Evolutionary conservation across 1,140 invertebrate species (phyloP).

Genomic region (Ceratitis capitata): DNA sequence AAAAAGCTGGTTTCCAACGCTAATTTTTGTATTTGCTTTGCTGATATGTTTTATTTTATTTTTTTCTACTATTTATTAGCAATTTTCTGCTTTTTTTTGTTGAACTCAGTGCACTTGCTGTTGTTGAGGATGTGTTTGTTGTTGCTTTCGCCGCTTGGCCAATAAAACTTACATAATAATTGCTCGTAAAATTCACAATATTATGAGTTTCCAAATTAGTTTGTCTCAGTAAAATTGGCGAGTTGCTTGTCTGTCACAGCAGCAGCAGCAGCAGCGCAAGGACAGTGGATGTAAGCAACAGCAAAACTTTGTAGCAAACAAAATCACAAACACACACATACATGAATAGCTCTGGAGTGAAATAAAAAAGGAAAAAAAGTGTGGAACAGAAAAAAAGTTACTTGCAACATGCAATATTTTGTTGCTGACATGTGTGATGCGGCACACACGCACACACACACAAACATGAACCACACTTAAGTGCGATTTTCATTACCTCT

Average conservation of each 20-base stretch:
- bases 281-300: background rate
- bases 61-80: background rate
- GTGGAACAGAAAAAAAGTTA: background rate
- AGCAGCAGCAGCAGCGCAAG: background rate
- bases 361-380: slow-evolving; percentile 18
- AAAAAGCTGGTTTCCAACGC: slow-evolving; percentile 19
- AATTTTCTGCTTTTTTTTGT: no score
- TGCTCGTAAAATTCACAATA: slow-evolving; percentile 63
- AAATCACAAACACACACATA: background rate
- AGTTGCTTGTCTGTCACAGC: slow-evolving; percentile 6
- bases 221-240: slow-evolving; percentile 47
- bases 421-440: slow-evolving; percentile 49
- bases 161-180: slow-evolving; percentile 66
- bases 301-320: background rate
- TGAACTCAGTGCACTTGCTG: no score
- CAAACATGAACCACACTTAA: background rate
- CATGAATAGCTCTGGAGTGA: background rate
- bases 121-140: background rate
- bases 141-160: slow-evolving; percentile 20
- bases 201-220: slow-evolving; percentile 64
- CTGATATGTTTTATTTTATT: background rate
- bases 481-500: slow-evolving; percentile 34
- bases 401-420: slow-evolving; percentile 52
- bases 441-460: background rate
- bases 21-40: background rate